Percentiles rank a stretch among this genome's conserved stretches.
Conservation (phyloP, 2,797 vertebrate genomes). For the Apogon talboti region DNA sequence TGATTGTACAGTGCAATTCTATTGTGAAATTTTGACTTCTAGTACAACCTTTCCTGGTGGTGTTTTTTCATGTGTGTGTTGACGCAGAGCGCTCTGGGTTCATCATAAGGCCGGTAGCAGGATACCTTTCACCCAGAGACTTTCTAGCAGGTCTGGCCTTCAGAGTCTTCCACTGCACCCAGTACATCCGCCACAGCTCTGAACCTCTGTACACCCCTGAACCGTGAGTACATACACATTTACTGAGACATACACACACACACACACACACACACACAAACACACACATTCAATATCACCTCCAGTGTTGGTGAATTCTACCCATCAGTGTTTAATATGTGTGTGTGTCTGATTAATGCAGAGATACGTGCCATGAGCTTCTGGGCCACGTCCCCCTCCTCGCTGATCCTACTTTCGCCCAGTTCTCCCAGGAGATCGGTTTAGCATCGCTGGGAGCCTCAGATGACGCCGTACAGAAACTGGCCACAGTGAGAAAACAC, state of each 20-base stretch:
- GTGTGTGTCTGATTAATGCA: conserved; percentile 54
- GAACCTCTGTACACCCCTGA: conserved; percentile 94
- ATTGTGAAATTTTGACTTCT: too few relatives aligned
- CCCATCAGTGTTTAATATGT: not conserved
- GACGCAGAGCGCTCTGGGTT: conserved; percentile 89
- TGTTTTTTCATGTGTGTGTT: conserved; percentile 24
- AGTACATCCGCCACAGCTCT: conserved; percentile 93
- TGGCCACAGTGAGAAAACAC: conserved; percentile 85
- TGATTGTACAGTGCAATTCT: too few relatives aligned
- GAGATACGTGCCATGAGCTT: conserved; percentile 91
- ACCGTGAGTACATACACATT: conserved; percentile 83
- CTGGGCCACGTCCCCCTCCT: conserved; percentile 92
- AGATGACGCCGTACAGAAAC: conserved; percentile 88
- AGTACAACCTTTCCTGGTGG: not conserved
- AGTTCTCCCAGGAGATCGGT: conserved; percentile 93
- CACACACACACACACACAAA: too few relatives aligned
- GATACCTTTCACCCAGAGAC: conserved; percentile 93
- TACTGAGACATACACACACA: not conserved
- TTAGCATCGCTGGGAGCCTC: conserved; percentile 91
- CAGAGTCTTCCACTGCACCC: conserved; percentile 96
- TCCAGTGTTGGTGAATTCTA: not conserved
- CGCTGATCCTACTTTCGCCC: conserved; percentile 92
- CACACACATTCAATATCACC: not conserved
- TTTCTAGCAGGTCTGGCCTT: conserved; percentile 95
- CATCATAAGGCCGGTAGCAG: conserved; percentile 92